phyloP scores from a whole-genome alignment of 2,113 vertebrate species.

The Megalops atlanticus region DNA sequence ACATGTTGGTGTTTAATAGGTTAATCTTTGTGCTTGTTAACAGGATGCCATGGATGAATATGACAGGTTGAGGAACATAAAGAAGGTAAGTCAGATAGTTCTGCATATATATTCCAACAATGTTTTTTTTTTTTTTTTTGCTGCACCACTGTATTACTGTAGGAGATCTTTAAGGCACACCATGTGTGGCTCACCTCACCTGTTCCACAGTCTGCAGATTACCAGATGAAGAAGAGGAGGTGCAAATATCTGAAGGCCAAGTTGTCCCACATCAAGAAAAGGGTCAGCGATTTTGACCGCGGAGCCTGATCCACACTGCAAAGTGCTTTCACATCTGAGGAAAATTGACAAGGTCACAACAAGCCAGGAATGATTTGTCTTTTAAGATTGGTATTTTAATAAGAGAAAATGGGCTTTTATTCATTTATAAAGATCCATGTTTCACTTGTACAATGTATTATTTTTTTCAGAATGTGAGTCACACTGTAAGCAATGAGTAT shows the following conservation, averaged over 20 bases:
- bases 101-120: not conserved
- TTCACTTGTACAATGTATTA: slow-evolving; percentile 1
- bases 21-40: slow-evolving; percentile 12
- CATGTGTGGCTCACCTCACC: not conserved
- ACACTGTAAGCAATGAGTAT: too few species aligned
- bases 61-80: slow-evolving; percentile 69
- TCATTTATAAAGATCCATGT: not conserved
- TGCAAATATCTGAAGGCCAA: slow-evolving; percentile 84
- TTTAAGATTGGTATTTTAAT: not conserved
- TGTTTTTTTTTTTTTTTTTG: not conserved
- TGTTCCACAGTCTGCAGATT: slow-evolving; percentile 71
- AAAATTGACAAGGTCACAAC: not conserved
- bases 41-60: slow-evolving; percentile 76
- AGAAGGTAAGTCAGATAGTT: slow-evolving; percentile 60
- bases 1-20: too few species aligned
- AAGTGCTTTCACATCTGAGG: not conserved
- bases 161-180: too few species aligned
- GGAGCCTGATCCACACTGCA: slow-evolving; percentile 22
- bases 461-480: too few species aligned
- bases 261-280: slow-evolving; percentile 84
- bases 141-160: not conserved
- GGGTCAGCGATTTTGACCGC: slow-evolving; percentile 80
- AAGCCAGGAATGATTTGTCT: not conserved
- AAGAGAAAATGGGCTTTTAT: not conserved
- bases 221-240: slow-evolving; percentile 75